Conservation (phyloP, 2,888 invertebrate genomes). For the Phragmatobia fuliginosa region DNA sequence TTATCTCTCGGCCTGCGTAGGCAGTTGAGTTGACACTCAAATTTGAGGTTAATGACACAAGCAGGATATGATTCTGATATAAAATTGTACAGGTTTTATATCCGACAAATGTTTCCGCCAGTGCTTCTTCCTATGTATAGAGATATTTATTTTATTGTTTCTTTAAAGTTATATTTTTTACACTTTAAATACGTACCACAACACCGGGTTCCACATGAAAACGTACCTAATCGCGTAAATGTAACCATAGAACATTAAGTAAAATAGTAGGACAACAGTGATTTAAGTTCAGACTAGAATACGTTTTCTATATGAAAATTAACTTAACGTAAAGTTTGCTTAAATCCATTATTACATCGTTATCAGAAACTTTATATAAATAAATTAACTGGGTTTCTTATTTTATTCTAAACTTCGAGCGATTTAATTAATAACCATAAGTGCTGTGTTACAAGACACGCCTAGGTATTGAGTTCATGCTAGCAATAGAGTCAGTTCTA, state of each 20-base stretch:
- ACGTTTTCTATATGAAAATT: too few species aligned
- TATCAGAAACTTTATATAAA: not conserved
- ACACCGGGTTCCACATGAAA: not conserved
- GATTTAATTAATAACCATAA: constrained; percentile 28
- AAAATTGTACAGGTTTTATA: not conserved
- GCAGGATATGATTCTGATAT: not conserved
- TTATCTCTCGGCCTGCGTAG: too few species aligned
- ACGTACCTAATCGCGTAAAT: not conserved
- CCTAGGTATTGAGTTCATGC: constrained; percentile 50
- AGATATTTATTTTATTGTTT: not conserved
- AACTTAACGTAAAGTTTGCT: too few species aligned
- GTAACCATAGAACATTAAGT: not conserved
- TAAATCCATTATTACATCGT: too few species aligned
- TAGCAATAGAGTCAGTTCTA: constrained; percentile 57
- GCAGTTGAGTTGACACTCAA: too few species aligned
- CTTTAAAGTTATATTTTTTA: not conserved
- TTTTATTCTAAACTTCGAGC: not conserved
- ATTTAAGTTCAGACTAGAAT: too few species aligned
- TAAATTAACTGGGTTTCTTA: not conserved
- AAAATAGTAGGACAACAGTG: too few species aligned
- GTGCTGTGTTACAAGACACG: constrained; percentile 27
- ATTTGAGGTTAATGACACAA: too few species aligned
- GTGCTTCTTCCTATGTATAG: too few species aligned
- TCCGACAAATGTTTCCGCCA: not conserved
- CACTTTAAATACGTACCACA: not conserved